Base-by-base conservation (phyloP, 2,113 vertebrate genomes). In the Strix aluco region DNA sequence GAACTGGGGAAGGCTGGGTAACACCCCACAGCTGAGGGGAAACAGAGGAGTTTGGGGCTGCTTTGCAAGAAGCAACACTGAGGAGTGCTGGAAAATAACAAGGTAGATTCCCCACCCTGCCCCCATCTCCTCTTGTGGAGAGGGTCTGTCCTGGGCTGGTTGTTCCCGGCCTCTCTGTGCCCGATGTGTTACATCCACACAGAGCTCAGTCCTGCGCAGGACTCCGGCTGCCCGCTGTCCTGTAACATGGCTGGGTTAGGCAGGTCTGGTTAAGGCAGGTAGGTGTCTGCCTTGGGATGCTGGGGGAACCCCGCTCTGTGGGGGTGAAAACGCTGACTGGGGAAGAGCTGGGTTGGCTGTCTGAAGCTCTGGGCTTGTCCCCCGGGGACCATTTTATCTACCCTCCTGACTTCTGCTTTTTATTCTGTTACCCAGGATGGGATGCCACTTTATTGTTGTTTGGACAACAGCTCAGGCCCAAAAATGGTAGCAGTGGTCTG, bases 171-270 rank as follows among this genome's bases (percentile, higher is more conserved):
- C 5, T 40, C 23, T 8, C 42, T 0, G 4, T 19, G 15, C 9
- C 11, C 3, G 1, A 0, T 29, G 7, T 2, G 1, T 20, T 3
- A 3, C 47, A 9, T 4, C 40, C 3, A 0, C 2, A 0, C 0
- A 1, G 63, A 15, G 51, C 52, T 7, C 67, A n/a, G 9, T 40
- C 16, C 20, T 61, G 88, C 62, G 36, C 13, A 36, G 81, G 42
- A 19, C 88, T 26, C 2, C 3, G 78, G 61, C 92, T 94, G 94
- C 80, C 20, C 3, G 47, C 44, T 61, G 62, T 58, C 54, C 89
- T 29, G 73, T 3, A 4, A 2, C n/a, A 23, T 2, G 34, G 58
- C 19, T 1, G 3, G 66, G 73, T 47, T 69, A 70, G 46, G 47
- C 32, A 42, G 46, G 11, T 19, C 73, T 52, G 88, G 54, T 13